Evolutionary conservation across 2,888 invertebrate genomes (phyloP).

Genomic region (Chymomyza procnemis): DNA sequence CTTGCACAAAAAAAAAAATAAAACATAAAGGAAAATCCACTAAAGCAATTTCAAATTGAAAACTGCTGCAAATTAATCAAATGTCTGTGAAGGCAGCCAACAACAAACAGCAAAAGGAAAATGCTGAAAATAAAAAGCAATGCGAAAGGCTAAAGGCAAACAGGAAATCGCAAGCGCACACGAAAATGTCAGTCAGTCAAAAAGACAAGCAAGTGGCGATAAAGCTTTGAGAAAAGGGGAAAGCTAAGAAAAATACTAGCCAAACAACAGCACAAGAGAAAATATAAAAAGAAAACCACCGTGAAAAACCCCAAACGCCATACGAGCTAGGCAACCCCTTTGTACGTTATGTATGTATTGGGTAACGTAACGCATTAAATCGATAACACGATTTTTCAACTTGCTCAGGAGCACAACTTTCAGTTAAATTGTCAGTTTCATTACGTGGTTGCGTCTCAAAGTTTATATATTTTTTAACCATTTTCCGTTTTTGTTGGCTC

Average conservation of each 20-base stretch:
- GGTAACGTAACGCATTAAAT: constrained; percentile 60
- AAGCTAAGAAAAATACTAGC: constrained; percentile 7
- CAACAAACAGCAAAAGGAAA: constrained; percentile 15
- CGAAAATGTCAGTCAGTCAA: constrained; percentile 53
- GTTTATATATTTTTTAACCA: constrained; percentile 22
- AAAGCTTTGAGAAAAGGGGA: constrained; percentile 29
- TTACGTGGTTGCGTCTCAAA: constrained; percentile 51
- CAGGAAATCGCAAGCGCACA: constrained; percentile 19
- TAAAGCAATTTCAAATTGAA: constrained; percentile 67
- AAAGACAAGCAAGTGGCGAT: constrained; percentile 39
- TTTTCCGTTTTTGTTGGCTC: constrained; percentile 4
- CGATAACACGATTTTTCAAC: constrained; percentile 73
- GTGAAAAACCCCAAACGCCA: neutral
- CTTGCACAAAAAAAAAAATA: constrained; percentile 30
- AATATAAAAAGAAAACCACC: constrained; percentile 21
- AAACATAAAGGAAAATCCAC: constrained; percentile 38
- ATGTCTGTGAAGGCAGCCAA: constrained; percentile 48
- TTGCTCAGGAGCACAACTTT: constrained; percentile 29
- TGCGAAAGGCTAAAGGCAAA: constrained; percentile 33
- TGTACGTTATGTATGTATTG: constrained; percentile 12
- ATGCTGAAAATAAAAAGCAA: constrained; percentile 3
- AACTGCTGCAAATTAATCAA: constrained; percentile 70
- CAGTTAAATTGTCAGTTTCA: constrained; percentile 74
- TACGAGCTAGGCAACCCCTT: neutral
- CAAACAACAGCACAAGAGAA: neutral